phyloP scores from a whole-genome alignment of 2,113 vertebrate genomes.

The Deroptyus accipitrinus region DNA sequence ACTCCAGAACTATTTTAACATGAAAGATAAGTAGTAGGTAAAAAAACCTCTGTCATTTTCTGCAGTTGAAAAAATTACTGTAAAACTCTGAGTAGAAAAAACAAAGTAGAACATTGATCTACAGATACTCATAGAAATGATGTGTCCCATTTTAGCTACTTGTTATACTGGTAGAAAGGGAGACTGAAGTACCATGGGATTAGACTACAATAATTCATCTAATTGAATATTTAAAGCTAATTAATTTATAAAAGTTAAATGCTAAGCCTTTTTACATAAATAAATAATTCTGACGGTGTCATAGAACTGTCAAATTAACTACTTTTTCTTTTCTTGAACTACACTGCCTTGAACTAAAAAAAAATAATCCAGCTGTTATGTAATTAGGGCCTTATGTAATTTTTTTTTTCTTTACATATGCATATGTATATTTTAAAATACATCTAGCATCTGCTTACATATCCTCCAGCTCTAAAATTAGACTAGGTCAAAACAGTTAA shows the following conservation, averaged over 20 bases:
- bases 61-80: neutral
- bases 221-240: slow-evolving; percentile 18
- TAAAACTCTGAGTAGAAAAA: neutral
- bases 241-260: neutral
- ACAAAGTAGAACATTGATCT: neutral
- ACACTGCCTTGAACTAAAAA: neutral
- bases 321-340: neutral
- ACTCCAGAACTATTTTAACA: neutral
- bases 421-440: neutral
- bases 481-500: neutral
- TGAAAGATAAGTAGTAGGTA: neutral
- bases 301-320: neutral
- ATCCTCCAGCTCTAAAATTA: slow-evolving; percentile 28
- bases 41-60: neutral
- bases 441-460: neutral
- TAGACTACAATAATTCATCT: neutral
- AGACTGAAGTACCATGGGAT: neutral
- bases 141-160: neutral
- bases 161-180: neutral
- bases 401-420: neutral
- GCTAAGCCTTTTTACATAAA: neutral
- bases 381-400: neutral
- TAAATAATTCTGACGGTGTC: neutral
- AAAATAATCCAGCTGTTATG: neutral
- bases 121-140: neutral